Percentiles rank a stretch among this genome's conserved stretches.
Conservation (phyloP, 2,888 invertebrate species). For the Coremacera marginata region DNA sequence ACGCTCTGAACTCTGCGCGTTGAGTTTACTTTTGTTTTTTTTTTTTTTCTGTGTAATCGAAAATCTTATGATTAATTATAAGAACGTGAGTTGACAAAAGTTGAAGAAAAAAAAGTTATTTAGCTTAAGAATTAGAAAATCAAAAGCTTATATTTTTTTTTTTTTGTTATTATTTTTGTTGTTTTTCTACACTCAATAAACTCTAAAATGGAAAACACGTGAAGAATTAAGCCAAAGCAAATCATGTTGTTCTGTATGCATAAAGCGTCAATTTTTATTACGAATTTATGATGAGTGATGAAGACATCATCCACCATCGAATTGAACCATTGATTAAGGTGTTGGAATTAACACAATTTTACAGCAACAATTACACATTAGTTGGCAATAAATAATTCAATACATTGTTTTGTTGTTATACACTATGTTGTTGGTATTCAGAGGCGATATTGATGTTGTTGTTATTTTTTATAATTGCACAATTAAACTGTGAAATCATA, state of each 20-base stretch:
- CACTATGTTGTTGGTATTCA: background rate
- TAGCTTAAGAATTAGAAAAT: background rate
- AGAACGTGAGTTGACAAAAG: constrained; percentile 15
- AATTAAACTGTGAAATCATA: constrained; percentile 38
- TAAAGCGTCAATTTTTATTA: constrained; percentile 50
- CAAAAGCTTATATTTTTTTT: background rate
- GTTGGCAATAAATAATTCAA: constrained; percentile 30
- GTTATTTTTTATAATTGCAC: constrained; percentile 27
- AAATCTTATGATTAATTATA: constrained; percentile 28
- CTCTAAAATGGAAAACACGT: background rate
- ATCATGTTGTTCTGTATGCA: constrained; percentile 38
- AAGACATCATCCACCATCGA: constrained; percentile 15
- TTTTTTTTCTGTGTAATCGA: background rate
- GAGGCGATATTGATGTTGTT: background rate
- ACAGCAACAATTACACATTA: constrained; percentile 39
- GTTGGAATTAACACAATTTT: constrained; percentile 45
- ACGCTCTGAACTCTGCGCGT: background rate
- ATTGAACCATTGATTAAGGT: constrained; percentile 25
- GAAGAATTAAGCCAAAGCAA: background rate
- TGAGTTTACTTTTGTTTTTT: background rate
- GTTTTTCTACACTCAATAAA: background rate
- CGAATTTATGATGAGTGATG: constrained; percentile 54
- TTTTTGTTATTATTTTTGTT: background rate
- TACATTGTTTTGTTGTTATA: background rate
- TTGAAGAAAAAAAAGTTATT: background rate